phyloP scores from a whole-genome alignment of 2,797 vertebrate genomes.

The Echiichthys vipera region DNA sequence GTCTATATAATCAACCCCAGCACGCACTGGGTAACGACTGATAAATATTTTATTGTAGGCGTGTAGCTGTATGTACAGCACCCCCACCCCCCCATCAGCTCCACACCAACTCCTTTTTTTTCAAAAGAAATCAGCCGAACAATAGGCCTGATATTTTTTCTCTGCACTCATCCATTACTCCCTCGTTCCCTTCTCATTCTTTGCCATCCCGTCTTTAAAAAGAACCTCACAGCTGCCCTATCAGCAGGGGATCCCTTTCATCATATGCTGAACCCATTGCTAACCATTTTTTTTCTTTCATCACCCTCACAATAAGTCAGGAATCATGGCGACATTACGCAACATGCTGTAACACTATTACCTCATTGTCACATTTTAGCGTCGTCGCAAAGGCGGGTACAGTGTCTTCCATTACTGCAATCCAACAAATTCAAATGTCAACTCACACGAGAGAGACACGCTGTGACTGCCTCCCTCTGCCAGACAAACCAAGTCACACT shows the following conservation, averaged over 20 bases:
- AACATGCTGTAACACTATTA: slow-evolving; percentile 78
- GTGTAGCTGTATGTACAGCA: slow-evolving; percentile 79
- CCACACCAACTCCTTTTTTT: slow-evolving; percentile 82
- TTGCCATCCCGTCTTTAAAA: slow-evolving; percentile 67
- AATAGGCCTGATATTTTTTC: slow-evolving; percentile 82
- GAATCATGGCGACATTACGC: slow-evolving; percentile 73
- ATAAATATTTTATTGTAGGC: slow-evolving; percentile 91
- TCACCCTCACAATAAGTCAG: slow-evolving; percentile 66
- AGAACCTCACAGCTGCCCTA: slow-evolving; percentile 86
- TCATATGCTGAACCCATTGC: slow-evolving; percentile 81
- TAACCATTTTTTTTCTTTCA: slow-evolving; percentile 79
- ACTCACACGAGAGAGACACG: slow-evolving; percentile 37
- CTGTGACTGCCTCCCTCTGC: slow-evolving; percentile 64
- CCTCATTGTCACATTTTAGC: slow-evolving; percentile 72
- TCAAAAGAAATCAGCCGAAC: slow-evolving; percentile 84
- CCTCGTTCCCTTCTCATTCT: slow-evolving; percentile 44
- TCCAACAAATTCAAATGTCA: slow-evolving; percentile 51
- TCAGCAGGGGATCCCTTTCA: slow-evolving; percentile 85
- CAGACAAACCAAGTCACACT: slow-evolving; percentile 75
- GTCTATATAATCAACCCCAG: slow-evolving; percentile 80
- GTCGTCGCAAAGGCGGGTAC: slow-evolving; percentile 28
- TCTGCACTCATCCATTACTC: slow-evolving; percentile 62
- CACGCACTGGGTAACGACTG: slow-evolving; percentile 67
- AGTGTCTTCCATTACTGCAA: slow-evolving; percentile 42
- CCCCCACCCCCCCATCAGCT: slow-evolving; percentile 79